A percentile compares a stretch with the other conserved stretches of the same genome.
Evolutionary conservation across 2,113 vertebrate species (phyloP).

Genomic region (Leptobrachium leishanense): DNA sequence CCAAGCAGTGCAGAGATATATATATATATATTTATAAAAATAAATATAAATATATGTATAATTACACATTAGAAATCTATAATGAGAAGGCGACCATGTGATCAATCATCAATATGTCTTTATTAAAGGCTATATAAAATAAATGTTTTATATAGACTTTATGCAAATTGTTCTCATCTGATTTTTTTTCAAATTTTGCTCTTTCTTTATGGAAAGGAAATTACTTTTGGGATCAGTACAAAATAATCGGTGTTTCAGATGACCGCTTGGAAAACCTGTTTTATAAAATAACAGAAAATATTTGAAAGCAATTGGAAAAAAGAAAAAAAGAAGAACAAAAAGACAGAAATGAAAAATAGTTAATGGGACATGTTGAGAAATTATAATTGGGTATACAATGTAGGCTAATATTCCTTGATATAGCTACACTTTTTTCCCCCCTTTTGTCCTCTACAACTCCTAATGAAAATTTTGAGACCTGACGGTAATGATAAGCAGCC

Average conservation of each 20-base stretch:
- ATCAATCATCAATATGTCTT: no score
- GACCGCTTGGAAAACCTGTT: slow-evolving; percentile 85
- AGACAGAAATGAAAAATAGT: slow-evolving; percentile 52
- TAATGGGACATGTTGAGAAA: slow-evolving; percentile 91
- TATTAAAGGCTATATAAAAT: no score
- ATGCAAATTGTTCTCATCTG: neutral
- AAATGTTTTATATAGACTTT: neutral
- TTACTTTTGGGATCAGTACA: no score
- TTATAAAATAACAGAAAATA: slow-evolving; percentile 91
- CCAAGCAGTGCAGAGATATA: no score
- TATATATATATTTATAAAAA: no score
- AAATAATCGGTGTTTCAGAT: neutral
- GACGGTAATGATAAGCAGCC: slow-evolving; percentile 97
- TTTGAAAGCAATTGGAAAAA: slow-evolving; percentile 68
- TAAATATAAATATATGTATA: no score
- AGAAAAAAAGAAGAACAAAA: no score
- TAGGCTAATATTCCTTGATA: slow-evolving; percentile 98
- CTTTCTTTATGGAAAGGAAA: no score
- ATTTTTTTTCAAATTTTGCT: no score
- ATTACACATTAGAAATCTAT: no score
- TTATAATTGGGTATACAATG: slow-evolving; percentile 92
- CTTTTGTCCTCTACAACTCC: slow-evolving; percentile 91
- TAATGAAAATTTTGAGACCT: slow-evolving; percentile 98
- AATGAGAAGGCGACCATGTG: no score
- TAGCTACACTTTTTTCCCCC: slow-evolving; percentile 77